Evolutionary conservation across 1,140 invertebrate species (phyloP).

Genomic region (Harpegnathos saltator): DNA sequence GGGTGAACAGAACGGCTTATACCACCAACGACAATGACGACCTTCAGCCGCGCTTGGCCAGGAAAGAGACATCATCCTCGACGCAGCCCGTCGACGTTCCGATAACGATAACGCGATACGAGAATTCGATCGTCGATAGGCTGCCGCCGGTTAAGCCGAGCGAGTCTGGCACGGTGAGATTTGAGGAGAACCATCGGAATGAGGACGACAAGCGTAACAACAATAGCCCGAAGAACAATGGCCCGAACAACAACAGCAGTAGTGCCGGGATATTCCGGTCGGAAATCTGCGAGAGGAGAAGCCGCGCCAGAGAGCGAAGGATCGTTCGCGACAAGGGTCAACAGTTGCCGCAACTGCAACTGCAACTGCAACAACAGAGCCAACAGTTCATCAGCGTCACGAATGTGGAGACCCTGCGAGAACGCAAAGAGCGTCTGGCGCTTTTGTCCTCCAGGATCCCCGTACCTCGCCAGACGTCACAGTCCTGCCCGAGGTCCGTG

Average conservation of each 20-base stretch:
- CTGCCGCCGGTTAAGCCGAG: constrained; percentile 67
- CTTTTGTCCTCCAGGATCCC: constrained; percentile 71
- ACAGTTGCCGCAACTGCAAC: too few relatives aligned
- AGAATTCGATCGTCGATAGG: constrained; percentile 52
- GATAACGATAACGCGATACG: constrained; percentile 46
- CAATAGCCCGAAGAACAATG: constrained; percentile 65
- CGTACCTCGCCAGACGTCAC: constrained; percentile 53
- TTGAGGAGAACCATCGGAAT: constrained; percentile 61
- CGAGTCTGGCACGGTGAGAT: constrained; percentile 64
- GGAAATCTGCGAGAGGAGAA: constrained; percentile 79
- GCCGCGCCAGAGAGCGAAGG: constrained; percentile 82
- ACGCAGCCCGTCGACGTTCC: neutral
- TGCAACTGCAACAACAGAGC: too few relatives aligned
- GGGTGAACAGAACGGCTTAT: constrained; percentile 52
- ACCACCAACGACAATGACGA: constrained; percentile 65
- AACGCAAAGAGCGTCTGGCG: constrained; percentile 72
- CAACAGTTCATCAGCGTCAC: constrained; percentile 20
- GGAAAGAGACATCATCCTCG: constrained; percentile 30
- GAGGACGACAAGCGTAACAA: constrained; percentile 76
- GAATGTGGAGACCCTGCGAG: constrained; percentile 71
- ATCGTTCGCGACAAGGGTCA: constrained; percentile 72
- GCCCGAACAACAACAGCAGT: neutral
- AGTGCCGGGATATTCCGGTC: constrained; percentile 71
- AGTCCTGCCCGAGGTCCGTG: neutral
- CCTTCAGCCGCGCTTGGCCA: constrained; percentile 16